These are phyloP conservation scores for Montipora cactus DNA, from an alignment of 64 coral and sea anemone species.

Conservation along the genomic window DNA sequence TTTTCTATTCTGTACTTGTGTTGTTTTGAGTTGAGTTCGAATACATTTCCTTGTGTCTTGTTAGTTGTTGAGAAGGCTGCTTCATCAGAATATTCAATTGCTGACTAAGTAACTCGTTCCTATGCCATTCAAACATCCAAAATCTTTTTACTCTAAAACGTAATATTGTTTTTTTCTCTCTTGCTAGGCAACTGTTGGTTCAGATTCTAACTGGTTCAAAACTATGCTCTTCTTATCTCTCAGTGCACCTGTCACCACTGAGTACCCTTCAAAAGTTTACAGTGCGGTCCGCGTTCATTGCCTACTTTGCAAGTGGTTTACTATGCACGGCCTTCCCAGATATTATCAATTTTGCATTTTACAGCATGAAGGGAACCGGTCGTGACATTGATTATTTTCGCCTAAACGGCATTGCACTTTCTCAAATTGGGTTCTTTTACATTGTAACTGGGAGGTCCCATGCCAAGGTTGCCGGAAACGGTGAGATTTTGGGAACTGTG, in stretches of 20 bases:
- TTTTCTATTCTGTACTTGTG: no score
- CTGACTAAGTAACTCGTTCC: no score
- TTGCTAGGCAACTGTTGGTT: neutral
- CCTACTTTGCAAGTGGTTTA: neutral
- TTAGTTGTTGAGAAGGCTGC: no score
- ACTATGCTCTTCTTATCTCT: conserved; percentile 29
- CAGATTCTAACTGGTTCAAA: conserved; percentile 4
- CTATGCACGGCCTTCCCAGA: neutral
- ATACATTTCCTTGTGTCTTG: no score
- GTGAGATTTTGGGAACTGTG: conserved; percentile 33
- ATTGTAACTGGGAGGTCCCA: conserved; percentile 4
- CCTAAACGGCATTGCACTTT: neutral
- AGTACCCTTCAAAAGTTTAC: neutral
- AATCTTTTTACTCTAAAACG: neutral
- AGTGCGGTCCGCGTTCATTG: neutral
- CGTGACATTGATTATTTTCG: neutral
- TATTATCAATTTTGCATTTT: neutral
- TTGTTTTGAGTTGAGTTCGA: no score
- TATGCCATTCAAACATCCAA: no score
- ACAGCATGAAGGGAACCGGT: conserved; percentile 10
- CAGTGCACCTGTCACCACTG: neutral
- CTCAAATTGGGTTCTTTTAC: conserved; percentile 49
- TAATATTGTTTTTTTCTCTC: neutral
- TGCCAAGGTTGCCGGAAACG: conserved; percentile 5
- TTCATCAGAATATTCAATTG: no score